Percentiles rank a stretch among this genome's conserved stretches.
phyloP scores from a whole-genome alignment of 2,888 invertebrate species.

The Epinotia bilunana region DNA sequence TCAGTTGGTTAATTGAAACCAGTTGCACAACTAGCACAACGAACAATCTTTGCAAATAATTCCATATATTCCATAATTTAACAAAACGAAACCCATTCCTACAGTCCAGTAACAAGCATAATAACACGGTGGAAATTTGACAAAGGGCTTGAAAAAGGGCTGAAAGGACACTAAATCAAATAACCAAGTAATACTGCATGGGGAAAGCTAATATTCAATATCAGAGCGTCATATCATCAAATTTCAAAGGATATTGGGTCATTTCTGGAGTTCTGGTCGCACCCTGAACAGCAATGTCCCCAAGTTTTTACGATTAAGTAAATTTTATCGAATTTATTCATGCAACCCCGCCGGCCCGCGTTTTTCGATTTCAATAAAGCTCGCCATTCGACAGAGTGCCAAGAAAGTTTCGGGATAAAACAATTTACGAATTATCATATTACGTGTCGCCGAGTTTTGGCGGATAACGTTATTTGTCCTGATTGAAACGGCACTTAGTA shows the following conservation, averaged over 20 bases:
- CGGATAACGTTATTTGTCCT: conserved; percentile 26
- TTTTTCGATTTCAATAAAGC: conserved; percentile 77
- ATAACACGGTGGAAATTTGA: conserved; percentile 23
- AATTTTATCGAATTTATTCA: conserved; percentile 77
- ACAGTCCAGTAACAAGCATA: not conserved
- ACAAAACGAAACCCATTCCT: not conserved
- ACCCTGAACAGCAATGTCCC: conserved; percentile 43
- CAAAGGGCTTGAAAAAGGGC: conserved; percentile 21
- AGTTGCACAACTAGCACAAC: too few relatives aligned
- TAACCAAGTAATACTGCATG: conserved; percentile 20
- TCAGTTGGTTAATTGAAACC: too few relatives aligned
- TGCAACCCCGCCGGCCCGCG: conserved; percentile 62
- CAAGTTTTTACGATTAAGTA: conserved; percentile 72
- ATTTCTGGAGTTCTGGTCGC: conserved; percentile 26
- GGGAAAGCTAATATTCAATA: conserved; percentile 35
- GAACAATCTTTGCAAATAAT: not conserved
- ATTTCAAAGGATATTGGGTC: conserved; percentile 42
- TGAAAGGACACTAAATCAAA: conserved; percentile 38
- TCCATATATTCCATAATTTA: not conserved
- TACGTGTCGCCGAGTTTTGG: conserved; percentile 31
- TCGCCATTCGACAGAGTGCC: conserved; percentile 57
- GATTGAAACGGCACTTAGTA: conserved; percentile 31
- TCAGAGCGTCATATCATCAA: conserved; percentile 40
- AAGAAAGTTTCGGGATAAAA: conserved; percentile 68
- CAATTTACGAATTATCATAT: conserved; percentile 63